Conservation (phyloP, 2,113 vertebrate genomes). For the Serinus canaria region DNA sequence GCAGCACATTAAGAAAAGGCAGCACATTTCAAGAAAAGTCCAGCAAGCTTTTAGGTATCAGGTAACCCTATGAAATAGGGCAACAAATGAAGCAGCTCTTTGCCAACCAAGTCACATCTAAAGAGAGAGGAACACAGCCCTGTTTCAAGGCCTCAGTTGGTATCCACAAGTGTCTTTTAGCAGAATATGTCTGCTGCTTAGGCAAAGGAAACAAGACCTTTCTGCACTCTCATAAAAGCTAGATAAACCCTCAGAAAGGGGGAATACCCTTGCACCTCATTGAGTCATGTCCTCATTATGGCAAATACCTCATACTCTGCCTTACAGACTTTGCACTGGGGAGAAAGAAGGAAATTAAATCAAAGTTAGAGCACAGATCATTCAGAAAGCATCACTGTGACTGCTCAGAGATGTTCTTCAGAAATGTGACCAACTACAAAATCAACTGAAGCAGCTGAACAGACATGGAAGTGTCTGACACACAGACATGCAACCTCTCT, state of each 20-base stretch:
- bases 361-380: neutral
- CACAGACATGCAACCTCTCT: neutral
- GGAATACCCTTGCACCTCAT: neutral
- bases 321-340: neutral
- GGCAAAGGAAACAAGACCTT: neutral
- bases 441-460: neutral
- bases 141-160: neutral
- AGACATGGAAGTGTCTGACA: neutral
- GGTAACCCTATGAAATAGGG: neutral
- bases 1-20: neutral
- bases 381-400: neutral
- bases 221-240: neutral
- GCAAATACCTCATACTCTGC: neutral
- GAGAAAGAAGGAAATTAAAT: neutral
- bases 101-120: neutral
- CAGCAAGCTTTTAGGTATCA: neutral
- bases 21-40: neutral
- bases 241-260: neutral
- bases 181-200: neutral
- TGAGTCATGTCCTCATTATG: neutral
- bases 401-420: neutral
- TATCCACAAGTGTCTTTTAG: neutral
- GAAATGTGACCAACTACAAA: neutral
- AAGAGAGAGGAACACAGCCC: neutral
- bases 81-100: neutral